Evolutionary conservation across 2,888 invertebrate species (phyloP).

Genomic region (Exephanes ischioxanthus): DNA sequence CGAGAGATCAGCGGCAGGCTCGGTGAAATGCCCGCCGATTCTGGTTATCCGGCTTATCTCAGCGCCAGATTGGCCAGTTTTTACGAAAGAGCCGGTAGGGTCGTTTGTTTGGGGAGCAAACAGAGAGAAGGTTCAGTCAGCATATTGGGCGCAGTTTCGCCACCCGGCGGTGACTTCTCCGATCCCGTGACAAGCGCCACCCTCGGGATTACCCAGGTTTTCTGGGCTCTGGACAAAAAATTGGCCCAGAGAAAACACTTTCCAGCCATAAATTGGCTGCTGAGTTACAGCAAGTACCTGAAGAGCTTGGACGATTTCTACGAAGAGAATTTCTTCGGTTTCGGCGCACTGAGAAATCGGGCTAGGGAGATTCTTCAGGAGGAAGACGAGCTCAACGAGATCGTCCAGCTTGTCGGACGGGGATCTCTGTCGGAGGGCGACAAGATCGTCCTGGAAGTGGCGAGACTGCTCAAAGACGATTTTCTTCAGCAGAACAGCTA

Average conservation of each 20-base stretch:
- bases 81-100: constrained; percentile 98
- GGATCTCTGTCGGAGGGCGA: constrained; percentile 98
- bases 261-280: constrained; percentile 99
- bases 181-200: constrained; percentile 99
- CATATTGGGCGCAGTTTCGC: constrained; percentile 99
- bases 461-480: constrained; percentile 98
- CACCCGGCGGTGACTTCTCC: constrained; percentile 99
- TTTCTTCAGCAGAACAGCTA: constrained; percentile 99
- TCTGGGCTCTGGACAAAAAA: constrained; percentile 99
- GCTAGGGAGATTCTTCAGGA: constrained; percentile 96
- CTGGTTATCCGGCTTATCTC: constrained; percentile 98
- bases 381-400: constrained; percentile 99
- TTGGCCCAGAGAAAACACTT: constrained; percentile 99
- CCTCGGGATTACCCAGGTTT: constrained; percentile 98
- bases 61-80: constrained; percentile 98
- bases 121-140: constrained; percentile 98
- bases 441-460: constrained; percentile 98
- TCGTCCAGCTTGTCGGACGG: constrained; percentile 99
- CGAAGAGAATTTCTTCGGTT: constrained; percentile 97
- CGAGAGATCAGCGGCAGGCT: constrained; percentile 98
- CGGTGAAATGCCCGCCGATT: constrained; percentile 99
- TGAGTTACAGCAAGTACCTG: constrained; percentile 97
- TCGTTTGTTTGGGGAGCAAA: constrained; percentile 97
- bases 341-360: constrained; percentile 96
- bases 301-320: constrained; percentile 98